These are phyloP conservation scores for Cichladusa arquata DNA, from an alignment of 2,113 vertebrate species.

Conservation along the genomic window DNA sequence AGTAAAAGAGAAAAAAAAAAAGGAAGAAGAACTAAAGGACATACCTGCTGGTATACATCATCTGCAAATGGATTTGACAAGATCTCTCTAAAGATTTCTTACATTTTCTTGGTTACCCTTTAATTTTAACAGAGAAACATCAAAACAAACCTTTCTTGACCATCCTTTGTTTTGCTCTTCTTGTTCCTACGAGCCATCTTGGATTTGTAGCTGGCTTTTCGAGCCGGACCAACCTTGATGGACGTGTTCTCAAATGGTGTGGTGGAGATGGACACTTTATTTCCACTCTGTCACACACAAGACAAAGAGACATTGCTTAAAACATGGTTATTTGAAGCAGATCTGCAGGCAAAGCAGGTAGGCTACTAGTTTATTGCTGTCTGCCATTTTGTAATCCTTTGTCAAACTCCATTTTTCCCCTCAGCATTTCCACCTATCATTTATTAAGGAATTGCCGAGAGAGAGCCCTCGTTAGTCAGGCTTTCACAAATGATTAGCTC, in stretches of 20 bases:
- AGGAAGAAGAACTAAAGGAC: neutral
- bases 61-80: neutral
- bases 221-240: conserved; percentile 94
- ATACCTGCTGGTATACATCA: neutral
- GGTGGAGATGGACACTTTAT: conserved; percentile 92
- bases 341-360: neutral
- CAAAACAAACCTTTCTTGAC: conserved; percentile 86
- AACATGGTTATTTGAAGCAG: neutral
- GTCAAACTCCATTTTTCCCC: conserved; percentile 47
- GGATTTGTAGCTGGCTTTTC: conserved; percentile 88
- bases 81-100: neutral
- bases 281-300: conserved; percentile 83
- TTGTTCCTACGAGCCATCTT: conserved; percentile 97
- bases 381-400: conserved; percentile 44
- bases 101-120: neutral
- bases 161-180: conserved; percentile 88
- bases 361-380: neutral
- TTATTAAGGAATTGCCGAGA: conserved; percentile 41
- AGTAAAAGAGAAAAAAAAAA: neutral
- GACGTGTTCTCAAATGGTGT: conserved; percentile 96
- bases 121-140: neutral
- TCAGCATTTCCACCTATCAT: conserved; percentile 21
- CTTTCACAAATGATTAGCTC: conserved; percentile 60
- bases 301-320: neutral
- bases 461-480: conserved; percentile 21